Percentiles rank a stretch among this genome's conserved stretches.
phyloP scores from a whole-genome alignment of 2,113 vertebrate genomes.

The Uria aalge region DNA sequence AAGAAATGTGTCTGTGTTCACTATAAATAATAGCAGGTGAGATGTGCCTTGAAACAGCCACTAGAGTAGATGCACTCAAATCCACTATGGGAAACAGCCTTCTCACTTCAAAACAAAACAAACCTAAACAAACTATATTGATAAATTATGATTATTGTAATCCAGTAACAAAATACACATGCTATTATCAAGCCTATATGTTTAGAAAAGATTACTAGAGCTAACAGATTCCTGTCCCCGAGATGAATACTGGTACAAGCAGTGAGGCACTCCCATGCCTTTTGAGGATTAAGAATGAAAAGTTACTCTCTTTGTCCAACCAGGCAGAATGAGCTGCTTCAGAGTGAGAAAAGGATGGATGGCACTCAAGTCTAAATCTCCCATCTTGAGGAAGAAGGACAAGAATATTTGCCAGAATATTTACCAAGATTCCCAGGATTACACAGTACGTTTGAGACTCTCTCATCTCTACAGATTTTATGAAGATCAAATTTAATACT shows the following conservation, averaged over 20 bases:
- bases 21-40: background rate
- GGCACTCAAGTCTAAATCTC: background rate
- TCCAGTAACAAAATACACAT: background rate
- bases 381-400: background rate
- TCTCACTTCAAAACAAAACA: background rate
- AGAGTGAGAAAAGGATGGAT: background rate
- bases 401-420: background rate
- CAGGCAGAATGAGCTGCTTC: background rate
- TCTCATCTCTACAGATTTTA: background rate
- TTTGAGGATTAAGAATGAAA: background rate
- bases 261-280: background rate
- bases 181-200: background rate
- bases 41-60: background rate
- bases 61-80: background rate
- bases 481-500: background rate
- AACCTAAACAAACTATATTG: background rate
- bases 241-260: background rate
- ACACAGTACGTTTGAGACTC: background rate
- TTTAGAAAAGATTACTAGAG: background rate
- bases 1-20: background rate
- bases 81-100: background rate
- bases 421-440: background rate
- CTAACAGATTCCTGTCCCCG: background rate
- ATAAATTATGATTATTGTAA: background rate
- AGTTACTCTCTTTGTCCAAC: background rate